Evolutionary conservation across 2,797 vertebrate species (phyloP), one percentile per base, ranked within the genome.

Genomic region (Eremophila alpestris): DNA sequence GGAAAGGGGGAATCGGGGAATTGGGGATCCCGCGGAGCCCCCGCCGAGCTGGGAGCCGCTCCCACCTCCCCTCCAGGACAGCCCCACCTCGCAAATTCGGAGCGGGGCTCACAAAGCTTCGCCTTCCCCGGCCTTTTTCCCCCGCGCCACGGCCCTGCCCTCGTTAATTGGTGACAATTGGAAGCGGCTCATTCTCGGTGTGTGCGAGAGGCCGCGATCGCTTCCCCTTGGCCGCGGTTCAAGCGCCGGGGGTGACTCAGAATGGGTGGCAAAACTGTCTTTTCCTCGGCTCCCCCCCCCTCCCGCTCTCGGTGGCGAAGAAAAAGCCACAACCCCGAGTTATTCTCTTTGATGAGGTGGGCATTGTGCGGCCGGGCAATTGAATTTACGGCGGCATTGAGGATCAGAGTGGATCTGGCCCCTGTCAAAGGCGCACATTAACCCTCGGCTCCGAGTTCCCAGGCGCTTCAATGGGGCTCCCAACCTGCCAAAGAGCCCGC

Each of bases 361-460:
- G 97, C 96, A 97, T 98, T 97, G 97, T 97, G 94, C 94, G 92
- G 96, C 84, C 93, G 60, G 97, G 98, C 98, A 98, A 98, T 97
- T 97, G 98, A 97, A 97, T 97, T 90, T 97, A 98, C 98, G 98
- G 98, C 97, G 97, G 97, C 98, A 96, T 97, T 97, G 97, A 98
- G 97, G 97, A 98, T 98, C 98, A 97, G 96, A 97, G 97, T 98
- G 98, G 98, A 98, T 98, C 98, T 98, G 98, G 98, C 97, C 97
- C 94, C 95, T 98, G 98, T 98, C 98, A 98, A 92, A 94, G 93
- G 52, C 89, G 98, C 97, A 98, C 98, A 98, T 98, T 98, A 99
- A 98, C 98, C 98, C 98, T 92, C 97, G 92, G 98, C 97, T 98
- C 97, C 88, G 90, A 97, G 98, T 98, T 98, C 98, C 98, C 98